Evolutionary conservation across 1,140 invertebrate genomes (phyloP), one percentile per base, ranked within the genome.

Genomic region (Plutomurus gul): DNA sequence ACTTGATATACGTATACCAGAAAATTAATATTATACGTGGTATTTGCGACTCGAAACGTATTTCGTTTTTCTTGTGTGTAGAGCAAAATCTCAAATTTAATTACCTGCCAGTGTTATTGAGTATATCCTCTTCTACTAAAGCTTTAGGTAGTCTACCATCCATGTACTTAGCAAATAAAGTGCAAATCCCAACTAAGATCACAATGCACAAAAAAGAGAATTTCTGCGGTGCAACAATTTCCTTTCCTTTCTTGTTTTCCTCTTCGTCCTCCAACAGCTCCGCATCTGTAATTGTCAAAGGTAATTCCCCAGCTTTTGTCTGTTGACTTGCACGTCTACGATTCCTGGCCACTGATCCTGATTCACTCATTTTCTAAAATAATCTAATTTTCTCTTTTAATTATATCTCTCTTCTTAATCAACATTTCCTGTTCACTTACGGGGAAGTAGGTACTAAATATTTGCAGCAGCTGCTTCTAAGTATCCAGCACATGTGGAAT

Each of bases 111-210:
- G 51, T 22, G 22, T 71, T 37, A 10, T 56, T 49, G 0, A 39
- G 8, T 47, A 65, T 39, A 75, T 81, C 79, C 11, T 18, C 8
- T n/a, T 13, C 8, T 10, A 8, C 40, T 20, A 77, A 37, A 4
- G 75, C 11, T 16, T 49, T 51, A 6, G 79, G 79, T 6, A 81
- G 43, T 46, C 47, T 56, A 13, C 30, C 36, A 49, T 81, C 79
- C 71, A 77, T 47, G 43, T 65, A 81, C 36, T 75, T 77, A 20
- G 77, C 79, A 37, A 73, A 74, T 6, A 81, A 25, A 7, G 77
- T 39, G 4, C 25, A 73, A 36, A 81, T n/a, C 8, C 56, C 56
- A 6, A 81, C 6, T 22, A 79, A 22, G 20, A 76, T 37, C 4
- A 76, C 3, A 6, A 72, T 22, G 1, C 36, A 22, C 6, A 72